These are phyloP conservation scores for Catocala fraxini DNA, from an alignment of 2,888 invertebrate genomes.

Conservation along the genomic window DNA sequence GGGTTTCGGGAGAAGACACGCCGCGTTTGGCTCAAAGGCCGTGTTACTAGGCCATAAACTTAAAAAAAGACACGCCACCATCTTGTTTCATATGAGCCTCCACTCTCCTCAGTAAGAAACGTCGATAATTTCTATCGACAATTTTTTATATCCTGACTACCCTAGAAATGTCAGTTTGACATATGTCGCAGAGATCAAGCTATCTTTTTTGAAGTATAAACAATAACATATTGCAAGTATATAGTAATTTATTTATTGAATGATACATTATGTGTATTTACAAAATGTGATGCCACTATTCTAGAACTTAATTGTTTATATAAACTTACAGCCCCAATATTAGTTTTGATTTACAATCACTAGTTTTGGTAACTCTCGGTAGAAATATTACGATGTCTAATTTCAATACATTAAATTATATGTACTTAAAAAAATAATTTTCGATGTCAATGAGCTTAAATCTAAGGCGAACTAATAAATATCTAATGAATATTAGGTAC, in stretches of 20 bases:
- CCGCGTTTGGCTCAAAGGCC: no score
- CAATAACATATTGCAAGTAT: slow-evolving; percentile 35
- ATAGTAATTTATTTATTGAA: slow-evolving; percentile 35
- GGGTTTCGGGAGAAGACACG: no score
- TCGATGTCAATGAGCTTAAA: not conserved
- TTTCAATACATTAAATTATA: not conserved
- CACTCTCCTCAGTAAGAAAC: no score
- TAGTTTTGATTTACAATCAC: slow-evolving; percentile 54
- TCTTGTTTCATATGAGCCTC: no score
- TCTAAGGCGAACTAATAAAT: slow-evolving; percentile 28
- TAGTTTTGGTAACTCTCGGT: slow-evolving; percentile 76
- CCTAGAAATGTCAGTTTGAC: no score
- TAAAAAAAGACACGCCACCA: no score
- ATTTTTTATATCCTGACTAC: no score
- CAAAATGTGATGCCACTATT: slow-evolving; percentile 40
- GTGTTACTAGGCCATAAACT: no score
- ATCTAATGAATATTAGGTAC: slow-evolving; percentile 22
- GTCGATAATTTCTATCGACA: no score
- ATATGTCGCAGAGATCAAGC: no score
- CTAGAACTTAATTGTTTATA: slow-evolving; percentile 25
- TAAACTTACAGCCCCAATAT: slow-evolving; percentile 28
- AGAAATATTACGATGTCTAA: slow-evolving; percentile 26
- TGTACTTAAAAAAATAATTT: not conserved
- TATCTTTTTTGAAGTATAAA: no score
- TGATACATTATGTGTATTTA: slow-evolving; percentile 52